Evolutionary conservation across 2,113 vertebrate species (phyloP), one percentile per base, ranked within the genome.

Genomic region (Amphiprion percula): DNA sequence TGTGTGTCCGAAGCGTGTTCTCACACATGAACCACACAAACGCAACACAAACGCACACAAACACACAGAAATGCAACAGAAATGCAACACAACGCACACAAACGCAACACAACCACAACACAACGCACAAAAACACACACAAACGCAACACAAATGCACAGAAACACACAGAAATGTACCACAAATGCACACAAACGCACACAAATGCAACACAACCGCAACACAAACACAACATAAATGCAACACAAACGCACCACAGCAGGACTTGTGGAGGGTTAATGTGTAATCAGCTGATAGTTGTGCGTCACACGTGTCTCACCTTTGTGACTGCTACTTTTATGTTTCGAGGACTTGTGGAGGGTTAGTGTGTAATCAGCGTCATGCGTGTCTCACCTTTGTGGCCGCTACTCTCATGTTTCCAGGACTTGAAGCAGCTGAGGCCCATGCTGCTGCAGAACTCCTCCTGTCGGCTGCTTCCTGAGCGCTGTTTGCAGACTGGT

Each of bases 341-440:
- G 88, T 91, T 95, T 95, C 94, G 21, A 16, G 11, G 15, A 53
- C 68, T 47, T 56, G 14, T 0, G 3, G n/a, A 67, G n/a, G 72
- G 74, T 87, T 63, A 81, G 1, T 4, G 14, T 19, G 7, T 46
- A 54, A 77, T 69, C 47, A 54, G 56, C 60, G 10, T 47, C 67
- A 44, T 55, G 19, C 49, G 30, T 14, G 41, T 54, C 80, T 93
- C 64, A 95, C 94, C 93, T 93, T 95, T 95, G 86, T 90, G 91
- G 78, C 93, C 89, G 44, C 87, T 74, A 19, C 92, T 87, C 82
- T 94, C 88, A 77, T 93, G 88, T 91, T 95, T 95, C 94, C 94
- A 95, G 74, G 94, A 95, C 91, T 95, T 95, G 79, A 95, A 95
- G 91, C 94, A 95, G 87, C 93, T 94, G 91, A 95, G 94, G 90